These are phyloP conservation scores for Drosophila incognita DNA, from an alignment of 2,888 invertebrate genomes.

Conservation along the genomic window DNA sequence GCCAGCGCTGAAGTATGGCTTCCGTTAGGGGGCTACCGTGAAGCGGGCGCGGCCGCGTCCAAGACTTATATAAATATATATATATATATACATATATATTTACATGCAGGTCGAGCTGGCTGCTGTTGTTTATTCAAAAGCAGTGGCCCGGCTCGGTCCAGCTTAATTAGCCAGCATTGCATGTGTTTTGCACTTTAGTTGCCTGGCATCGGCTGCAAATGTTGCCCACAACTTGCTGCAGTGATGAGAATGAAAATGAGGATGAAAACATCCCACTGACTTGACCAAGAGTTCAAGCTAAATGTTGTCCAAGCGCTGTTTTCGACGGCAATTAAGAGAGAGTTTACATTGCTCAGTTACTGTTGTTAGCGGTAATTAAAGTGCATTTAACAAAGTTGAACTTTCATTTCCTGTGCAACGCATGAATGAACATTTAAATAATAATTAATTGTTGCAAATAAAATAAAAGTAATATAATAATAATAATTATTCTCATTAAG, in stretches of 20 bases:
- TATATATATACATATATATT: not conserved
- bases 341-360: constrained; percentile 25
- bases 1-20: constrained; percentile 76
- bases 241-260: constrained; percentile 20
- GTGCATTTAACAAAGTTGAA: constrained; percentile 32
- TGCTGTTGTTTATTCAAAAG: constrained; percentile 53
- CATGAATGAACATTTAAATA: not conserved
- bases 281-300: constrained; percentile 38
- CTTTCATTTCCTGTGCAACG: constrained; percentile 16
- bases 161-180: constrained; percentile 76
- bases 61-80: not conserved
- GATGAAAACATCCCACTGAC: constrained; percentile 43
- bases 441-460: not conserved
- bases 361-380: constrained; percentile 39
- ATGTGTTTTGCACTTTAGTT: constrained; percentile 71
- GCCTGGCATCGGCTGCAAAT: constrained; percentile 42
- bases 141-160: constrained; percentile 57
- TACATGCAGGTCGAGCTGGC: constrained; percentile 12
- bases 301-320: constrained; percentile 36
- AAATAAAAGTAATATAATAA: not conserved
- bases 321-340: constrained; percentile 52
- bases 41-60: constrained; percentile 49
- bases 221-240: constrained; percentile 57
- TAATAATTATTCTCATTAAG: not conserved
- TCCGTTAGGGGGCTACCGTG: constrained; percentile 79